A percentile compares a stretch with the other conserved stretches of the same genome.
Evolutionary conservation across 2,113 vertebrate species (phyloP).

Genomic region (Rhinogobius similis): DNA sequence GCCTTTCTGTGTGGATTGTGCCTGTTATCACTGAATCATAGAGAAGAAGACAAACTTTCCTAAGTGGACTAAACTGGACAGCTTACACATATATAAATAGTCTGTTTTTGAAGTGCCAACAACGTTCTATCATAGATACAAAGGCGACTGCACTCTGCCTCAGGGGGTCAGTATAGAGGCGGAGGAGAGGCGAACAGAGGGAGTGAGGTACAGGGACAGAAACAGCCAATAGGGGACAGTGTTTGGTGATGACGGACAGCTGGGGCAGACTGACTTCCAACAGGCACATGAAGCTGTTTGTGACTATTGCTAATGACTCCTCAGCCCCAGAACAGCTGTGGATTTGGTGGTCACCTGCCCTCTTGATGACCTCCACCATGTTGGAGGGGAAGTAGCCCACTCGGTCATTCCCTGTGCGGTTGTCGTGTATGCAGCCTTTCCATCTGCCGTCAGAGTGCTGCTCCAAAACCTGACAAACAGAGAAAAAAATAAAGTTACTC

Average conservation of each 20-base stretch:
- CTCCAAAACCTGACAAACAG: conserved; percentile 86
- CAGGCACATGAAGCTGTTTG: conserved; percentile 45
- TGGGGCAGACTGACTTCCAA: conserved; percentile 33
- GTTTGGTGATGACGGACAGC: conserved; percentile 51
- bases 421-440: conserved; percentile 99
- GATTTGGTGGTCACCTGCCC: conserved; percentile 88
- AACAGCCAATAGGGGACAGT: conserved; percentile 19
- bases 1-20: no score
- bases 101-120: not conserved
- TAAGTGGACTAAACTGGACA: no score
- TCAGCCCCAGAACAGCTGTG: conserved; percentile 53
- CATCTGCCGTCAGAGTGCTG: conserved; percentile 95
- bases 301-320: conserved; percentile 50
- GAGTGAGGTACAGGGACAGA: conserved; percentile 19
- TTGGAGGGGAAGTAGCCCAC: conserved; percentile 98
- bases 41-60: not conserved
- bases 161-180: not conserved
- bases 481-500: not conserved
- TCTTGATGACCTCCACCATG: conserved; percentile 95
- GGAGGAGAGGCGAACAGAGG: conserved; percentile 31
- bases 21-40: no score
- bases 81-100: no score
- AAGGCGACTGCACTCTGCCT: conserved; percentile 1
- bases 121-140: not conserved
- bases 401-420: conserved; percentile 95